Conservation (phyloP, 2,888 invertebrate genomes). For the Empis livida region DNA sequence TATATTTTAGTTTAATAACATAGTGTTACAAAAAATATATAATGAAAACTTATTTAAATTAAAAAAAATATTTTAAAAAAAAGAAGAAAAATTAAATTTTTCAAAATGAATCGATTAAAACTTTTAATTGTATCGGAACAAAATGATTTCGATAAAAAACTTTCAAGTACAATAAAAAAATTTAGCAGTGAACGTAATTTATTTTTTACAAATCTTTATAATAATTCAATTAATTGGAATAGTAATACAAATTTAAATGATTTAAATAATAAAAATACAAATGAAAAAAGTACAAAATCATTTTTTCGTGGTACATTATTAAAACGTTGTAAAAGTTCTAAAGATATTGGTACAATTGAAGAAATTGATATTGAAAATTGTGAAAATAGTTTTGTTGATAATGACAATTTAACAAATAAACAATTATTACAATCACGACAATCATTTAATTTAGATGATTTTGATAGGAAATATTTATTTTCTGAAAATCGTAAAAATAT, state of each 20-base stretch:
- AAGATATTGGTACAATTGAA: conserved; percentile 8
- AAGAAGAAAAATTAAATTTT: neutral
- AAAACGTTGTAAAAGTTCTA: conserved; percentile 14
- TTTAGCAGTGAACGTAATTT: conserved; percentile 13
- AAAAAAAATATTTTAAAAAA: no score
- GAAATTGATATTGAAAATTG: neutral
- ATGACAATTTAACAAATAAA: neutral
- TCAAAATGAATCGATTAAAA: conserved; percentile 11
- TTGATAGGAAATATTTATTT: conserved; percentile 12
- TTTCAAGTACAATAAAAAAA: conserved; percentile 12
- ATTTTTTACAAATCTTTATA: conserved; percentile 12
- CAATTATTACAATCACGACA: conserved; percentile 3
- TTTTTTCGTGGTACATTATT: conserved; percentile 11
- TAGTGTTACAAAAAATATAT: no score
- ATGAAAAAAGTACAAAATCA: neutral
- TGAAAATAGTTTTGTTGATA: neutral
- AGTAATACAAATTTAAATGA: conserved; percentile 10
- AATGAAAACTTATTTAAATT: no score
- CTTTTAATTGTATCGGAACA: conserved; percentile 12
- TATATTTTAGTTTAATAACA: no score
- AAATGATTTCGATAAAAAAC: conserved; percentile 12
- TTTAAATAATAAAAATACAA: neutral
- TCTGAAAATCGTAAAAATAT: conserved; percentile 11
- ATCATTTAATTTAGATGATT: conserved; percentile 13
- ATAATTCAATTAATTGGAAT: conserved; percentile 12